Evolutionary conservation across 2,888 invertebrate genomes (phyloP).

Genomic region (Anthophora plumipes): DNA sequence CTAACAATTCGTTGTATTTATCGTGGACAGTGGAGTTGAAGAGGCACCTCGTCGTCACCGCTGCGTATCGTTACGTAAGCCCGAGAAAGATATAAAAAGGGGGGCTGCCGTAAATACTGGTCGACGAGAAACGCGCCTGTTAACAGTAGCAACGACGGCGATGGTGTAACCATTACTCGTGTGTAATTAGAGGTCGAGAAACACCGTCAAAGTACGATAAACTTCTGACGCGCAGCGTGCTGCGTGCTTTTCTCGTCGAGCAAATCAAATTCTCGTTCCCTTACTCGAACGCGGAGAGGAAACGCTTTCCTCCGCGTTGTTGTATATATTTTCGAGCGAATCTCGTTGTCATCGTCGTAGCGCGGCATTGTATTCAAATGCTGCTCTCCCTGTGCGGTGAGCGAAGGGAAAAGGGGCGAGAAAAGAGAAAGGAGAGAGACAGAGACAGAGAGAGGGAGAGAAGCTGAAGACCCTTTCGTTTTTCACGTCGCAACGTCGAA

Average conservation of each 20-base stretch:
- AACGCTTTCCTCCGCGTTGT: no score
- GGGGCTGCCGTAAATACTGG: constrained; percentile 41
- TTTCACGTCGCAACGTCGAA: constrained; percentile 28
- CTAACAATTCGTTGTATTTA: no score
- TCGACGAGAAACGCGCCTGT: constrained; percentile 51
- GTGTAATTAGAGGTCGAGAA: constrained; percentile 56
- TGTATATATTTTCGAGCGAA: no score
- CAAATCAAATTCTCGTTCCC: no score
- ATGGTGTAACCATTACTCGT: constrained; percentile 48
- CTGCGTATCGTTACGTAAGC: no score
- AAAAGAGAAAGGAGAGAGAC: neutral
- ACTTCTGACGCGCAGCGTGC: no score
- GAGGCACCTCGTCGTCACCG: no score
- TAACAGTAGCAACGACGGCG: constrained; percentile 43
- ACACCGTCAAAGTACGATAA: no score
- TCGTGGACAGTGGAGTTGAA: no score
- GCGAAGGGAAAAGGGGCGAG: constrained; percentile 31
- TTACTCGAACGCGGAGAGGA: no score
- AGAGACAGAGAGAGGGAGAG: no score
- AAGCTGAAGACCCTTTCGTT: constrained; percentile 62
- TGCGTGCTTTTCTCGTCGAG: no score
- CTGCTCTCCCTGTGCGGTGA: constrained; percentile 19
- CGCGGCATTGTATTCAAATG: constrained; percentile 74
- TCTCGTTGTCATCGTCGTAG: neutral
- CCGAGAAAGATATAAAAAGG: constrained; percentile 19